phyloP scores from a whole-genome alignment of 2,888 invertebrate genomes.

The Meandrusa payeni region DNA sequence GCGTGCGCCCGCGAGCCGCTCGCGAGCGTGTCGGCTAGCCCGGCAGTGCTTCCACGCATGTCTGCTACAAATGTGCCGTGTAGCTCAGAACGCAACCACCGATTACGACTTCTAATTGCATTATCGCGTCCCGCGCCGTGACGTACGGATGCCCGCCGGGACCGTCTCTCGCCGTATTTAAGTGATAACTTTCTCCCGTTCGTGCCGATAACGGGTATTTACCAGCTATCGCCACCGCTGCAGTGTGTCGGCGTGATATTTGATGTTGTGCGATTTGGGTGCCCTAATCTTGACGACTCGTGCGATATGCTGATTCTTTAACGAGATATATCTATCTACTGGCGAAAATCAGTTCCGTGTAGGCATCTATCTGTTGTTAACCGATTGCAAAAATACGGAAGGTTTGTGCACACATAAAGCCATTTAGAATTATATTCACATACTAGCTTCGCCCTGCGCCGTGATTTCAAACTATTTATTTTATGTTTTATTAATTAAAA shows the following conservation, averaged over 20 bases:
- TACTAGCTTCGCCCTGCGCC: too few relatives aligned
- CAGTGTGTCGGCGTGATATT: background rate
- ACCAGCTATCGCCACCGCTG: background rate
- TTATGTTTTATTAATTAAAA: too few relatives aligned
- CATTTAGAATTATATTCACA: too few relatives aligned
- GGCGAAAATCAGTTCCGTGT: background rate
- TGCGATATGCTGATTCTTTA: too few relatives aligned
- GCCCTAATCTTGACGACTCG: constrained; percentile 5
- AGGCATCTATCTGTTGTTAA: too few relatives aligned
- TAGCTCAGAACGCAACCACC: constrained; percentile 46
- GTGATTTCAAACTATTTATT: too few relatives aligned
- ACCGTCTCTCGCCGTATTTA: constrained; percentile 33
- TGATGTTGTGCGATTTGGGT: background rate
- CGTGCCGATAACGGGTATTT: constrained; percentile 22
- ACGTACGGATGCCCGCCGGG: constrained; percentile 47
- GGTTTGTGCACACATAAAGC: too few relatives aligned
- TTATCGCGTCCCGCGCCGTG: constrained; percentile 66
- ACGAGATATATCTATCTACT: too few relatives aligned
- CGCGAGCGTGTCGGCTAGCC: constrained; percentile 82
- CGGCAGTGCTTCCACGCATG: constrained; percentile 86
- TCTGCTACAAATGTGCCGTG: constrained; percentile 54
- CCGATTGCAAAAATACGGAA: too few relatives aligned
- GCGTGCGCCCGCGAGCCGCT: constrained; percentile 72
- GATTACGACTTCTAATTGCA: constrained; percentile 66
- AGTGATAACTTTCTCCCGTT: constrained; percentile 32